These are phyloP conservation scores for Osmerus eperlanus DNA, from an alignment of 2,113 vertebrate species.

Conservation along the genomic window DNA sequence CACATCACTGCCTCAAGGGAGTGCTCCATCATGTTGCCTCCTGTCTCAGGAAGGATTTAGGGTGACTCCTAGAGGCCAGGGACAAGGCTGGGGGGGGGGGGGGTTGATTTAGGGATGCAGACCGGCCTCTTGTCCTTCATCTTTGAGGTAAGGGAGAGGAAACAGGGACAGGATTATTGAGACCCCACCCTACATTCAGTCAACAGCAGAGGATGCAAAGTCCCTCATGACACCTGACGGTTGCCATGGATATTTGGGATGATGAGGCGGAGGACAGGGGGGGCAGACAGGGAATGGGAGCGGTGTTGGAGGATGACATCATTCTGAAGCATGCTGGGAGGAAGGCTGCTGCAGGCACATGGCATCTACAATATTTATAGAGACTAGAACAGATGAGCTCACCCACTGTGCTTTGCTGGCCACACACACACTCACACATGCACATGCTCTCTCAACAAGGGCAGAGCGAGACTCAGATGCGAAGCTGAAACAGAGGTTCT, in stretches of 20 bases:
- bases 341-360: conserved; percentile 59
- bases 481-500: too few species aligned
- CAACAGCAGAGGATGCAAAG: conserved; percentile 35
- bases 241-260: conserved; percentile 55
- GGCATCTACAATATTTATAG: conserved; percentile 73
- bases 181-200: conserved; percentile 24
- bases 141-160: neutral
- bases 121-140: neutral
- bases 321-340: conserved; percentile 59
- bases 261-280: neutral
- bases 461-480: neutral
- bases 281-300: conserved; percentile 6
- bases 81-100: too few species aligned
- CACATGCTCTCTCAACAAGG: neutral
- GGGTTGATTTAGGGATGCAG: neutral
- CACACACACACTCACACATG: conserved; percentile 17
- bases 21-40: too few species aligned
- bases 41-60: too few species aligned
- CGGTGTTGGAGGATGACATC: conserved; percentile 67
- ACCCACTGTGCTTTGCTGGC: conserved; percentile 51
- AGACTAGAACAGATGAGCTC: conserved; percentile 66
- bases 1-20: too few species aligned
- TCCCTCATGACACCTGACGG: conserved; percentile 47
- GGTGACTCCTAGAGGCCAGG: too few species aligned
- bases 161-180: neutral